Percentiles rank a stretch among this genome's conserved stretches.
phyloP scores from a whole-genome alignment of 1,140 invertebrate species.

The Hylyphantes graminicola region DNA sequence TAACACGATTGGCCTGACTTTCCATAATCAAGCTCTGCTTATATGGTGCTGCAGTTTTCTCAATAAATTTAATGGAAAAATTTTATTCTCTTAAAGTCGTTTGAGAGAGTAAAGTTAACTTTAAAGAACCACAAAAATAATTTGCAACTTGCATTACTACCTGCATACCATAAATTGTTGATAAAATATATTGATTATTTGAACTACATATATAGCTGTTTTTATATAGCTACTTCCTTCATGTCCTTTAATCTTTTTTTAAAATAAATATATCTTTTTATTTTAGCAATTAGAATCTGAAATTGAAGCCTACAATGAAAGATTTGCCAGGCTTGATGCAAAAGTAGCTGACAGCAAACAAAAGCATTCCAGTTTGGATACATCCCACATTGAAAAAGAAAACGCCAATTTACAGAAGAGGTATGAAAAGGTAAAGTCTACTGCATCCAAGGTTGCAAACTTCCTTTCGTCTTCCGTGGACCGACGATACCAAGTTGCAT shows the following conservation, averaged over 20 bases:
- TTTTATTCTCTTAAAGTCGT: too few relatives aligned
- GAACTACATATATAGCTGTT: too few relatives aligned
- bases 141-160: too few relatives aligned
- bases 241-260: too few relatives aligned
- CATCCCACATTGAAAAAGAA: constrained; percentile 79
- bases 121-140: too few relatives aligned
- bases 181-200: not conserved
- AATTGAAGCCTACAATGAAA: constrained; percentile 72
- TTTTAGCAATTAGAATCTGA: constrained; percentile 70
- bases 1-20: too few relatives aligned
- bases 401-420: constrained; percentile 78
- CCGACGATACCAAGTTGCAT: constrained; percentile 88
- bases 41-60: too few relatives aligned
- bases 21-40: too few relatives aligned
- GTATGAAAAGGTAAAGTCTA: constrained; percentile 78
- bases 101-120: too few relatives aligned
- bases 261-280: not conserved
- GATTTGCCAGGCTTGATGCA: constrained; percentile 76
- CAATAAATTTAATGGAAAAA: too few relatives aligned
- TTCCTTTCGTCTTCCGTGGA: constrained; percentile 83
- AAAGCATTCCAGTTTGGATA: constrained; percentile 82
- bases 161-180: not conserved
- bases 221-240: too few relatives aligned
- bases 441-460: constrained; percentile 84
- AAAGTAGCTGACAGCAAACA: constrained; percentile 78